Evolutionary conservation across 2,113 vertebrate genomes (phyloP).

Genomic region (Ploceus nigricollis): DNA sequence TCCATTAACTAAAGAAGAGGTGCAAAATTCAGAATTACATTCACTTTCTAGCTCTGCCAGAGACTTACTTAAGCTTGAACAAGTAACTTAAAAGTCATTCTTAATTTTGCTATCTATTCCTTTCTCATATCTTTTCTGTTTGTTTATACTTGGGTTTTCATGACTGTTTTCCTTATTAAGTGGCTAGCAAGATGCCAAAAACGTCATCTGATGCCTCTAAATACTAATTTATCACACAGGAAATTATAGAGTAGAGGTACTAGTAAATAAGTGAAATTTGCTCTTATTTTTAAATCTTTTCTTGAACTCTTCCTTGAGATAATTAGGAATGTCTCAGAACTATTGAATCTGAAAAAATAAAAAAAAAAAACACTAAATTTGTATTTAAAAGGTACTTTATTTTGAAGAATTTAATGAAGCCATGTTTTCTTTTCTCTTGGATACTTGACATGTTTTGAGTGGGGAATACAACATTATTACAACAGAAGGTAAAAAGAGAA

Average conservation of each 20-base stretch:
- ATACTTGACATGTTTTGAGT: background rate
- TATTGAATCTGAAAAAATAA: background rate
- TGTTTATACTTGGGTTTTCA: background rate
- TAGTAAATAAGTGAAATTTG: background rate
- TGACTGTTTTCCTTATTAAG: background rate
- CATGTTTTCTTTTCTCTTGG: background rate
- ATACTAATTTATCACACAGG: background rate
- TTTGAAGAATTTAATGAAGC: background rate
- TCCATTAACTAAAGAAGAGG: background rate
- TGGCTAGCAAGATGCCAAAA: slow-evolving; percentile 18
- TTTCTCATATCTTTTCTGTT: background rate
- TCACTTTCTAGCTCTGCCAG: background rate
- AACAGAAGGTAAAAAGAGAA: background rate
- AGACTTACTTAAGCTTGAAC: background rate
- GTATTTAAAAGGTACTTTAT: background rate
- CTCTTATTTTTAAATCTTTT: background rate
- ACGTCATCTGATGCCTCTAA: background rate
- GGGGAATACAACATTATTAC: background rate
- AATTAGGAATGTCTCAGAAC: background rate
- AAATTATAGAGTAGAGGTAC: background rate
- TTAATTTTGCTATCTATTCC: background rate
- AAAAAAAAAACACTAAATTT: background rate
- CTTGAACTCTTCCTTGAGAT: background rate
- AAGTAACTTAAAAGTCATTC: background rate
- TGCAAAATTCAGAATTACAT: background rate